Base-by-base conservation (phyloP, 2,113 vertebrate species). In the Clarias macrocephalus region DNA sequence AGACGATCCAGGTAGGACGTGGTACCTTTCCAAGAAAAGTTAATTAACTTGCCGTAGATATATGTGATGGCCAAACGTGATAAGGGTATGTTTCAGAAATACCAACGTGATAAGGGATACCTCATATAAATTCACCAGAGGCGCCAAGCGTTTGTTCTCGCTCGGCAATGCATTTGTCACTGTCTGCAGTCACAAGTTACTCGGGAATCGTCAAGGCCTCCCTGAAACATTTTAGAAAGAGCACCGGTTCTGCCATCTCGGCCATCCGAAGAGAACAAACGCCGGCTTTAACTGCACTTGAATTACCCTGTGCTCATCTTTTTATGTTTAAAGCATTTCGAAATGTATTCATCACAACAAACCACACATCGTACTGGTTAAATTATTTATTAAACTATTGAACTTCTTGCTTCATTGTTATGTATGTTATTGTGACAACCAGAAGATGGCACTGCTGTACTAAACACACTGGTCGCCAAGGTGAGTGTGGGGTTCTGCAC, bases 391-490 rank as follows among this genome's bases (percentile, higher is more conserved):
- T 21, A 19, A 1, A 62, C 15, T 63, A 16, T 86, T 54, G 56
- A 25, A 68, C 15, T 10, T 37, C 2, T 23, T 19, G 42, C 7
- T 85, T 15, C 54, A 68, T 85, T 60, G 37, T 80, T 84, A 81
- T 88, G 79, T 84, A 76, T 87, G 85, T 88, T 48, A 85, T 12
- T 75, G 16, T 81, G 23, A 86, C 82, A 89, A 86, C 93, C 94
- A 95, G 93, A 90, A 92, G 94, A 93, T 92, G 93, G 94, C 92
- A 92, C 93, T 90, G 89, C 91, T 87, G 89, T 90, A 92, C 88
- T 89, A 90, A 85, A 85, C 84, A 88, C 85, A 65, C 28, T 60
- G 59, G 60, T 85, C 83, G 80, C 65, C 59, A 84, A 82, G 62
- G 56, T 88, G 82, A 82, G 79, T 70, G 82, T 65, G 52, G 28